Evolutionary conservation across 2,888 invertebrate genomes (phyloP).

Genomic region (Drosophila sordidula): DNA sequence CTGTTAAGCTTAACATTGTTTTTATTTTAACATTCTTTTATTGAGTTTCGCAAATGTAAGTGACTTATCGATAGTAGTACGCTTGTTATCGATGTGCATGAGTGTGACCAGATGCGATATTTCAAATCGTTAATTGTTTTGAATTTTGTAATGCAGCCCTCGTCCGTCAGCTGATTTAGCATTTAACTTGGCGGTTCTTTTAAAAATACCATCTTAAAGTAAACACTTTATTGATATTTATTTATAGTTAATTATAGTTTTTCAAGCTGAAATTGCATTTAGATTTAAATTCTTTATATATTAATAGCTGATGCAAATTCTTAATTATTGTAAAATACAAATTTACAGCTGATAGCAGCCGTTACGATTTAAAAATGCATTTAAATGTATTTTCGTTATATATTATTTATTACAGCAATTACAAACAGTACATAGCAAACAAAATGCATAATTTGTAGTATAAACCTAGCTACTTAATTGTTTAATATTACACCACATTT

Average conservation of each 20-base stretch:
- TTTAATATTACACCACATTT: conserved; percentile 59
- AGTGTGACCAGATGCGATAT: neutral
- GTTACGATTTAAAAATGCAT: neutral
- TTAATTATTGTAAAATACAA: conserved; percentile 1
- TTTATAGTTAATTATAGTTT: no score
- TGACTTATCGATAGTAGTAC: neutral
- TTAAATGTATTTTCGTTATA: neutral
- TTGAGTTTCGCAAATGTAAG: conserved; percentile 28
- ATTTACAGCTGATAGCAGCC: neutral
- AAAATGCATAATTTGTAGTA: conserved; percentile 48
- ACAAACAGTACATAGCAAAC: conserved; percentile 46
- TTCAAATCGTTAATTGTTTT: no score
- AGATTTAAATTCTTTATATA: neutral
- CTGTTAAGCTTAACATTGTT: conserved; percentile 56
- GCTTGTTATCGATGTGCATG: conserved; percentile 8
- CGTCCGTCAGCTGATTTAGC: conserved; percentile 17
- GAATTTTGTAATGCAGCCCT: conserved; percentile 18
- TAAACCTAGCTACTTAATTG: conserved; percentile 53
- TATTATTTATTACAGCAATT: conserved; percentile 54
- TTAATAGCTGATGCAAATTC: neutral
- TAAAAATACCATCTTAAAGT: neutral
- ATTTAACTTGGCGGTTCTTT: neutral
- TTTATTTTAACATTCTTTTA: conserved; percentile 36
- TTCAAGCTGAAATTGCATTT: neutral
- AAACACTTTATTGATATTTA: no score